A percentile compares a stretch with the other conserved stretches of the same genome.
phyloP scores from a whole-genome alignment of 2,888 invertebrate genomes.

The Protonemura montana region DNA sequence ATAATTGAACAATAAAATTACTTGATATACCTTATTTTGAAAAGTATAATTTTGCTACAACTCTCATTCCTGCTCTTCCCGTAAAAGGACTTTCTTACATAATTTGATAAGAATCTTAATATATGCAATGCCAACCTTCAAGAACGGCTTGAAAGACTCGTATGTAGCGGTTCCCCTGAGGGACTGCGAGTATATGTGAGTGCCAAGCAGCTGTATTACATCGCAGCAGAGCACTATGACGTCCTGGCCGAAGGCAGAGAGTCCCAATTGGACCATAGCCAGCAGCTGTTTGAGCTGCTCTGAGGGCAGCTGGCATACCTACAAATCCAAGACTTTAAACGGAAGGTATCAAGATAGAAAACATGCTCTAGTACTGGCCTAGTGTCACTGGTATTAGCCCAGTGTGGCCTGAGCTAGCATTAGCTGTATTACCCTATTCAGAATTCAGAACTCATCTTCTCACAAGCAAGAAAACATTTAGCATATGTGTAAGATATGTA shows the following conservation, averaged over 20 bases:
- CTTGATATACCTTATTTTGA: background rate
- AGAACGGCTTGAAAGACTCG: conserved; percentile 60
- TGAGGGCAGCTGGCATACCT: conserved; percentile 58
- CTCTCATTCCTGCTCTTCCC: no score
- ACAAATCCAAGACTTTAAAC: background rate
- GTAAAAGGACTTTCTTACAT: no score
- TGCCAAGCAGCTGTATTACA: conserved; percentile 65
- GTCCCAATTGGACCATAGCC: conserved; percentile 66
- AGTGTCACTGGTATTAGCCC: no score
- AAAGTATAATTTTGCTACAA: background rate
- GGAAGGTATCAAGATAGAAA: background rate
- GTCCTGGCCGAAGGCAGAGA: conserved; percentile 67
- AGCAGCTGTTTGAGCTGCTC: conserved; percentile 64
- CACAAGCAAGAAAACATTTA: no score
- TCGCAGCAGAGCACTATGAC: conserved; percentile 67
- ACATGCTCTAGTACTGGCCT: background rate
- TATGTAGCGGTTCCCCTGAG: conserved; percentile 56
- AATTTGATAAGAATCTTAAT: no score
- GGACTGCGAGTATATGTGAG: conserved; percentile 59
- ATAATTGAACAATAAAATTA: background rate
- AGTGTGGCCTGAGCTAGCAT: no score
- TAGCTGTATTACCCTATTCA: no score
- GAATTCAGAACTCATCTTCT: no score
- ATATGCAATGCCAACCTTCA: conserved; percentile 59
- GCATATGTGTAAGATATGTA: no score